Percentiles rank a stretch among this genome's conserved stretches.
Evolutionary conservation across 1,140 invertebrate genomes (phyloP).

Genomic region (Penaeus indicus): DNA sequence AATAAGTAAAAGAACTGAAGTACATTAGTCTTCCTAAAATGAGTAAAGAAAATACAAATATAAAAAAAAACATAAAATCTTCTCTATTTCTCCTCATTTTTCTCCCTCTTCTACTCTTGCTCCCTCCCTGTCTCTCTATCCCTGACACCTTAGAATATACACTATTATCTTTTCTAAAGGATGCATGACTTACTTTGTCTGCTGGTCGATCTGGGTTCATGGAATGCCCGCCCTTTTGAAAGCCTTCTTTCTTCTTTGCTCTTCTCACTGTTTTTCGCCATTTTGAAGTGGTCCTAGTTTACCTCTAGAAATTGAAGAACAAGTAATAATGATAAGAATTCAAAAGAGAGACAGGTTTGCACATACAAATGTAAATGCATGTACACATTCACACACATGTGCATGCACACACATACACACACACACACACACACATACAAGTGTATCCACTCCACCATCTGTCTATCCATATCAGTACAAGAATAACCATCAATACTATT

Average conservation of each 20-base stretch:
- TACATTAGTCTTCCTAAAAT: no score
- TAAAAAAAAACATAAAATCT: no score
- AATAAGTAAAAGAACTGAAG: no score
- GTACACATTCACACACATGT: background rate
- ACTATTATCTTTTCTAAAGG: no score
- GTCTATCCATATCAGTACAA: background rate
- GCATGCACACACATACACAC: background rate
- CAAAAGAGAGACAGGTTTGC: background rate
- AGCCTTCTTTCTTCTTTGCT: conserved; percentile 48
- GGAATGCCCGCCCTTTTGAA: conserved; percentile 77
- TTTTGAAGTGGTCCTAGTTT: conserved; percentile 12
- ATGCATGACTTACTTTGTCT: conserved; percentile 69
- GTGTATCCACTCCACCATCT: background rate
- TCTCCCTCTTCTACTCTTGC: background rate
- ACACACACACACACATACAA: conserved; percentile 22
- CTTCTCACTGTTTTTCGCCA: conserved; percentile 53
- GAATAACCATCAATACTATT: background rate
- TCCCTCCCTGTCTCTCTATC: no score
- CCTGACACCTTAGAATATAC: background rate
- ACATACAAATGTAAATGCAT: background rate
- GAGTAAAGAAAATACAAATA: no score
- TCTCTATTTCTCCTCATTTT: background rate
- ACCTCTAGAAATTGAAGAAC: background rate
- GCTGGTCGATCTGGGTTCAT: conserved; percentile 88
- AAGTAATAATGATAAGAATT: background rate